A percentile compares a stretch with the other conserved stretches of the same genome.
These are phyloP conservation scores for Iphiclides podalirius DNA, from an alignment of 2,888 invertebrate genomes.

Conservation along the genomic window DNA sequence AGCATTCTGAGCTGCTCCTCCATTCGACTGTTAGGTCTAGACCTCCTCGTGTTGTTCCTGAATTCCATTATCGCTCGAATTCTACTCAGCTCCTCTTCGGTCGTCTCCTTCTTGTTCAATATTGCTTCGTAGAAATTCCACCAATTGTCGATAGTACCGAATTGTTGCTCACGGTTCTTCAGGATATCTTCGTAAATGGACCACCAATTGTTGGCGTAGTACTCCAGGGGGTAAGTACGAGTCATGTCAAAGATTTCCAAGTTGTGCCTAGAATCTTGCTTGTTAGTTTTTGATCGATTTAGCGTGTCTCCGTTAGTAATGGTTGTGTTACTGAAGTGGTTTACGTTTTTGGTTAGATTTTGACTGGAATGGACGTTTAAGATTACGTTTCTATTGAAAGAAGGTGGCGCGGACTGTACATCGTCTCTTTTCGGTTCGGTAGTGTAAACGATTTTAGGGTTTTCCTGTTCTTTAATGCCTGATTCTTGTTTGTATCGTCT, in stretches of 20 bases:
- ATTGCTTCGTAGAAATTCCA: constrained; percentile 71
- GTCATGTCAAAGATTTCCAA: constrained; percentile 65
- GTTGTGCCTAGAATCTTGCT: constrained; percentile 43
- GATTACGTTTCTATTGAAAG: constrained; percentile 50
- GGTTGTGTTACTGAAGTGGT: constrained; percentile 41
- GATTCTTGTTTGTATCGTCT: constrained; percentile 54
- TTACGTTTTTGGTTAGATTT: constrained; percentile 45
- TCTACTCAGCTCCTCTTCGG: constrained; percentile 50
- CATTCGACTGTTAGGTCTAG: constrained; percentile 58
- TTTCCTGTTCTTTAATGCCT: constrained; percentile 48
- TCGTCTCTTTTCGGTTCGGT: constrained; percentile 19
- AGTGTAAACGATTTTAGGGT: constrained; percentile 3
- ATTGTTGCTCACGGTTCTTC: constrained; percentile 65
- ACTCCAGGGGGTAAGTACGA: constrained; percentile 63
- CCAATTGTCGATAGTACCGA: constrained; percentile 73
- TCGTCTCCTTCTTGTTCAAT: constrained; percentile 49
- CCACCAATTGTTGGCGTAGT: constrained; percentile 78
- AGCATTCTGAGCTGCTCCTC: constrained; percentile 64
- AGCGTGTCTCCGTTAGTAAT: constrained; percentile 42
- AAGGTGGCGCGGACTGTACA: constrained; percentile 38
- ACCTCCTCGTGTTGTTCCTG: constrained; percentile 42
- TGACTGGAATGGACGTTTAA: constrained; percentile 49
- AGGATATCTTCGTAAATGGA: constrained; percentile 68
- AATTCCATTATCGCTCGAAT: constrained; percentile 49
- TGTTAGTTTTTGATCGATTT: constrained; percentile 40